Evolutionary conservation across 2,888 invertebrate species (phyloP), one percentile per base, ranked within the genome.

Genomic region (Axea sp.): DNA sequence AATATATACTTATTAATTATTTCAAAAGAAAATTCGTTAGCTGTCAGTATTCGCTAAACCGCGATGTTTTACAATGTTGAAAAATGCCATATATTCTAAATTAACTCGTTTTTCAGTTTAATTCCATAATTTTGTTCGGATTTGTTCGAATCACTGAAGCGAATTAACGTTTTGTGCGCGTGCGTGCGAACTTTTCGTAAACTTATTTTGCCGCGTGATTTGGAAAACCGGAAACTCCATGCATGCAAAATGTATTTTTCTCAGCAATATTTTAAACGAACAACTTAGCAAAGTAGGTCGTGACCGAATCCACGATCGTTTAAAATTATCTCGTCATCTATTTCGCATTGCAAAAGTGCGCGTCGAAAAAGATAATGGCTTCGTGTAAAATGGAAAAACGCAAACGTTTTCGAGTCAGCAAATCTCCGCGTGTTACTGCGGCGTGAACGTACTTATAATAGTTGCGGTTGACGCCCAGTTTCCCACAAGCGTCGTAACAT

Each of bases 401-500:
- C 41, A 55, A 62, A 51, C 55, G 69, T 55, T 60, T 53, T 62
- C 45, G 51, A 53, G 55, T 69, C 55, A 69, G 33, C 55, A 47
- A 62, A 62, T 37, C 69, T 60, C 2, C 35, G 39, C 31, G 47
- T 49, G 28, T 47, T 47, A 49, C 47, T 17, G 47, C 19, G 45
- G 60, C 69, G 69, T 55, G 69, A 69, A 69, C 24, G 62, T 51
- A 55, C 69, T 69, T 69, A 39, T 62, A 69, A 69, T 62, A 69
- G 62, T 69, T 69, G 69, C 41, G 69, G 69, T 62, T 69, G 39
- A 60, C 60, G 69, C 69, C 69, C 69, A 69, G 60, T 69, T 69
- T 69, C 60, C 60, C 60, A 69, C 60, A 60, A 60, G 69, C 60
- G 39, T 51, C 47, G 69, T 35, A 60, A 60, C 69, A 60, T 60